A percentile compares a stretch with the other conserved stretches of the same genome.
Conservation (phyloP, 2,797 vertebrate genomes). For the Holocentrus rufus region DNA sequence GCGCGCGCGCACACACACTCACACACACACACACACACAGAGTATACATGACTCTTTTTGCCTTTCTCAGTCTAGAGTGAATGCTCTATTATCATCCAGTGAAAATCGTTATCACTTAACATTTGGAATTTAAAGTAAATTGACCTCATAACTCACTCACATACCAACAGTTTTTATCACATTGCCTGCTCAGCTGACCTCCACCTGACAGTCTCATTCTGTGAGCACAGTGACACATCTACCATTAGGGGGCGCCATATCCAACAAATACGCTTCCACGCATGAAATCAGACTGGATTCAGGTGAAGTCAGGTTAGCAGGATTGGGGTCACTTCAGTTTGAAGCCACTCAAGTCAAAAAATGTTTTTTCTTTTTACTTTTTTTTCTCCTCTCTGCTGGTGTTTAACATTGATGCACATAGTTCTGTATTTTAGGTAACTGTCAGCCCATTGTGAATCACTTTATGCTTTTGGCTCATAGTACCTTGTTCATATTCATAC, state of each 20-base stretch:
- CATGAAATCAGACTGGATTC: neutral
- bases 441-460: neutral
- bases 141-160: neutral
- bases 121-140: neutral
- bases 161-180: conserved; percentile 15
- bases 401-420: neutral
- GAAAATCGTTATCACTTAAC: too few relatives aligned
- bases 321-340: too few relatives aligned
- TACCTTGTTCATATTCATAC: neutral
- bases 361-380: neutral
- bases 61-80: too few relatives aligned
- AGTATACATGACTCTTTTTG: too few relatives aligned
- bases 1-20: neutral
- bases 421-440: neutral
- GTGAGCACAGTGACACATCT: neutral
- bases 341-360: too few relatives aligned
- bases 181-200: conserved; percentile 60
- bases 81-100: too few relatives aligned
- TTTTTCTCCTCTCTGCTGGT: too few relatives aligned
- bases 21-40: neutral
- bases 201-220: conserved; percentile 51
- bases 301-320: neutral
- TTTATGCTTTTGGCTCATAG: neutral
- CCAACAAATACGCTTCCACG: neutral
- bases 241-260: conserved; percentile 74